A percentile compares a stretch with the other conserved stretches of the same genome.
Evolutionary conservation across 2,113 vertebrate species (phyloP).

Genomic region (Mirounga angustirostris): DNA sequence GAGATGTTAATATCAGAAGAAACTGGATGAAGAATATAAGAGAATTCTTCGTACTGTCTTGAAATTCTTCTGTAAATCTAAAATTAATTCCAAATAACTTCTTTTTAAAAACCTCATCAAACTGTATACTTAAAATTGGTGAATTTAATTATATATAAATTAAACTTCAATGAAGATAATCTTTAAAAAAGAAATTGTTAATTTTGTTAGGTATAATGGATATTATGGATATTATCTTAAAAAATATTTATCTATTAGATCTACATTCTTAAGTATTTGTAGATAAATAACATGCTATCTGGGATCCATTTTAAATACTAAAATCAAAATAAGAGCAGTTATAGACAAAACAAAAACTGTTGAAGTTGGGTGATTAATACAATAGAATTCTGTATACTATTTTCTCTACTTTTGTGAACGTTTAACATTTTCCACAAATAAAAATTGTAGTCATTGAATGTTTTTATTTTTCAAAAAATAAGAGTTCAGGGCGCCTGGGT

Average conservation of each 20-base stretch:
- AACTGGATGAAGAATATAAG: neutral
- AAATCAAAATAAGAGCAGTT: neutral
- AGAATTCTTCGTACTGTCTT: neutral
- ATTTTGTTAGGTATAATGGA: neutral
- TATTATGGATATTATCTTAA: neutral
- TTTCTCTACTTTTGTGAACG: slow-evolving; percentile 1
- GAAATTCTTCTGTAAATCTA: slow-evolving; percentile 15
- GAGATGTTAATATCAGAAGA: neutral
- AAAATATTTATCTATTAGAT: neutral
- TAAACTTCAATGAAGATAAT: neutral
- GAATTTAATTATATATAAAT: neutral
- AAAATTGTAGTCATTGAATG: neutral
- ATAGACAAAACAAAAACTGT: neutral
- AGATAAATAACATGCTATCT: neutral
- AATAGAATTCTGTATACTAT: neutral
- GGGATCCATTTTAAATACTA: neutral
- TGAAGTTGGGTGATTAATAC: neutral
- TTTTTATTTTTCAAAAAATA: slow-evolving; percentile 8
- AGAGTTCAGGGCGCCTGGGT: too few species aligned
- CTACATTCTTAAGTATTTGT: neutral
- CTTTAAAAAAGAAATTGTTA: neutral
- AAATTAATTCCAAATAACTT: slow-evolving; percentile 29
- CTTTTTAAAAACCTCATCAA: neutral
- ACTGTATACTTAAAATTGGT: neutral
- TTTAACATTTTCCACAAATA: neutral